These are phyloP conservation scores for Formica selysi DNA, from an alignment of 1,140 invertebrate species.

Conservation along the genomic window DNA sequence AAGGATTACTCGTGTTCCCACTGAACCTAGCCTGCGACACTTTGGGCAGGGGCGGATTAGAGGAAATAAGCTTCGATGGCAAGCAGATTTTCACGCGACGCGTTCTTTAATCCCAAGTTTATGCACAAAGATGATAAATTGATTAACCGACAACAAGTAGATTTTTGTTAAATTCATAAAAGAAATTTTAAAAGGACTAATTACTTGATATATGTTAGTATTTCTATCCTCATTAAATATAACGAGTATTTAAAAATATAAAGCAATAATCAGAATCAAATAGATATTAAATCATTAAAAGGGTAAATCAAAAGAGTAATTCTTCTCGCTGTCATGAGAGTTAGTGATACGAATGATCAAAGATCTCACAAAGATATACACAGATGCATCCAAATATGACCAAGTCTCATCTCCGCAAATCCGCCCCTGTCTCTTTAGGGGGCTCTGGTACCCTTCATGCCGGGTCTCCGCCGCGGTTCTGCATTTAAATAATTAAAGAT, in stretches of 20 bases:
- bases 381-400: background rate
- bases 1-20: slow-evolving; percentile 53
- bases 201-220: background rate
- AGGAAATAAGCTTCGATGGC: slow-evolving; percentile 39
- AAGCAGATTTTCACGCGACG: slow-evolving; percentile 6
- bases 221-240: background rate
- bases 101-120: background rate
- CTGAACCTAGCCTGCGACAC: slow-evolving; percentile 42
- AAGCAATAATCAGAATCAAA: background rate
- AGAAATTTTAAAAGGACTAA: background rate
- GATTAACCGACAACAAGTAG: background rate
- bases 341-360: background rate
- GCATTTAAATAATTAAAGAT: slow-evolving; percentile 85
- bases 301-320: background rate
- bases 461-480: slow-evolving; percentile 76
- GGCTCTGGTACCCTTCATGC: slow-evolving; percentile 65
- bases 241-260: background rate
- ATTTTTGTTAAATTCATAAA: background rate
- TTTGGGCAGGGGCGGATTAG: slow-evolving; percentile 48
- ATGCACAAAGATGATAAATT: background rate
- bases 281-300: background rate
- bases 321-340: background rate
- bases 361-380: background rate
- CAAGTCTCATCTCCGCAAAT: slow-evolving; percentile 44
- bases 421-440: slow-evolving; percentile 72